Base-by-base conservation (phyloP, 2,113 vertebrate genomes). In the Seriola dumerili region DNA sequence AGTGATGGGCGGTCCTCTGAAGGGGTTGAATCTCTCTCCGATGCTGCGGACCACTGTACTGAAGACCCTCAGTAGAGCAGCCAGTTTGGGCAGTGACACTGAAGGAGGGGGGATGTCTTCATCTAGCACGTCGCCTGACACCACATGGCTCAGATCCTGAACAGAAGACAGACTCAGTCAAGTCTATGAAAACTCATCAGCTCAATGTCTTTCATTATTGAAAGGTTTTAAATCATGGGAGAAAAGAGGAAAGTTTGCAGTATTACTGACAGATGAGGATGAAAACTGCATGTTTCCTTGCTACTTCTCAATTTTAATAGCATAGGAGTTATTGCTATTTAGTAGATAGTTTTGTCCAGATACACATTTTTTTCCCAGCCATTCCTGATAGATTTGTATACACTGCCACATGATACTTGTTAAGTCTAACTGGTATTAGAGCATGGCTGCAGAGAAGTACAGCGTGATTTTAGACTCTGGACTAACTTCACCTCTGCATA, bases 21-120 rank as follows among this genome's bases (percentile, higher is more conserved):
- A 94, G 2, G 98, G 98, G 91, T 96, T 99, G 92, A 99, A 99
- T 10, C 98, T 94, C 52, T 99, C 97, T 69, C 98, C 98, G 1
- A 99, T 99, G 93, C 98, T 99, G 93, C 97, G 97, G 78, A 99
- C 98, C 82, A 99, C 98, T 0, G 98, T 99, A 69, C 97, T 99
- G 94, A 99, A 99, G 17, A 99, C 98, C 1, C 97, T 95, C 29
- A 99, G 96, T 34, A 99, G 96, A 0, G 98, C 98, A 2, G 98
- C 98, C 90, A 99, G 93, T 63, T 99, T 99, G 10, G 98, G 98
- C 62, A 99, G 93, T 0, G 98, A 99, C 81, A 99, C 98, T 1
- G 97, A 97, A 29, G 98, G 98, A 40, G 98, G 98, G 36, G 98
- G 98, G 80, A 99, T 96, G 81, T 99, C 98, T 94, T 99, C 98